Evolutionary conservation across 2,113 vertebrate genomes (phyloP), one percentile per base, ranked within the genome.

Genomic region (Pungitius pungitius): DNA sequence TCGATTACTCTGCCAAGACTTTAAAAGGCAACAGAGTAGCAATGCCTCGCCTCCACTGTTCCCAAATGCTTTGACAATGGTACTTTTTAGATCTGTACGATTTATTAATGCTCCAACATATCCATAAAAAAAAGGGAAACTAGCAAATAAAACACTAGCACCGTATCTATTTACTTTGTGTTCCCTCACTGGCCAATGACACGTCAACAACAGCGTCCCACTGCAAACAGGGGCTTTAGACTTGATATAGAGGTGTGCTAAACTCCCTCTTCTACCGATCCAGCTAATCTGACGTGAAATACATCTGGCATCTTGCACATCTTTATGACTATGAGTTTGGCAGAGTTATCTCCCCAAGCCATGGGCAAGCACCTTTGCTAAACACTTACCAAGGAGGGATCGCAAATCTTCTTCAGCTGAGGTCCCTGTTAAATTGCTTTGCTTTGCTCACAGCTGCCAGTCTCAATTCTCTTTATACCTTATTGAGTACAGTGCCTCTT

Each of bases 201-300:
- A 74, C 61, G 24, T 60, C 49, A 71, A 62, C 39, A 73, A 69
- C 77, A 78, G 58, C 51, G 43, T 69, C 64, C 54, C 65, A 22
- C 20, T 40, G 62, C 59, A 51, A 65, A 72, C 64, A 30, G 2
- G n/a, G 26, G 59, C 35, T 80, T 72, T 79, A 55, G 54, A 56
- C 80, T 79, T 86, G 78, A 85, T 85, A 73, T 78, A 70, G 59
- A 57, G 60, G 17, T 42, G 26, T 56, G 52, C 33, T 65, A 63
- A 63, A 83, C 47, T 63, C 63, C 62, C 43, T 62, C 42, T 65
- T 51, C 55, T 24, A 61, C 65, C 67, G 64, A 65, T 80, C 70
- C 82, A 78, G 73, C 81, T 87, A 73, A 89, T 82, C 76, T 83
- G 47, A 86, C 69, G 66, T 86, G 79, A 86, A 90, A 87, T 79